Conservation (phyloP, 2,113 vertebrate genomes). For the Suricata suricatta region DNA sequence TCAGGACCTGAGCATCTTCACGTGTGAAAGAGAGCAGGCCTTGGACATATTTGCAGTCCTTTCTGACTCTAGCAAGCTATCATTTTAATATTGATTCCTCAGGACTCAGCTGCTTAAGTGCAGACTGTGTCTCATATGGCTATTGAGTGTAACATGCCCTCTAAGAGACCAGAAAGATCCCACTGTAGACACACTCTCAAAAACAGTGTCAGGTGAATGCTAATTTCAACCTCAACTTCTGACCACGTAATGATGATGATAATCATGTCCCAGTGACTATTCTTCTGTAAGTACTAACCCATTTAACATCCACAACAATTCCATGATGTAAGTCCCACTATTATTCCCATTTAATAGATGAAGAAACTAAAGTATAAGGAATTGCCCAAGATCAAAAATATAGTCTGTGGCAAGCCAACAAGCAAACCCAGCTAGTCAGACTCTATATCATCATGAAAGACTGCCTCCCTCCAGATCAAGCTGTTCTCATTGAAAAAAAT, state of each 20-base stretch:
- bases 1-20: neutral
- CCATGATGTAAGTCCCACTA: neutral
- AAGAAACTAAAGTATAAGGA: neutral
- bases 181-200: neutral
- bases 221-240: neutral
- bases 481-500: neutral
- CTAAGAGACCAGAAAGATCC: neutral
- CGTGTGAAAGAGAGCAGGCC: neutral
- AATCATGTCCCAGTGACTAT: neutral
- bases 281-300: neutral
- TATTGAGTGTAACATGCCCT: neutral
- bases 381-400: neutral
- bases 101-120: neutral
- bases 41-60: neutral
- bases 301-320: neutral
- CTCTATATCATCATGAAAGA: neutral
- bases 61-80: neutral
- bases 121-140: neutral
- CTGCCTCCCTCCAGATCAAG: neutral
- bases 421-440: neutral
- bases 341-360: neutral
- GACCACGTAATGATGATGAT: neutral
- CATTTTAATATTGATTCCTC: neutral
- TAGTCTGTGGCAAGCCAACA: neutral
- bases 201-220: neutral